Evolutionary conservation across 1,140 invertebrate species (phyloP).

Genomic region (Hetaerina americana): DNA sequence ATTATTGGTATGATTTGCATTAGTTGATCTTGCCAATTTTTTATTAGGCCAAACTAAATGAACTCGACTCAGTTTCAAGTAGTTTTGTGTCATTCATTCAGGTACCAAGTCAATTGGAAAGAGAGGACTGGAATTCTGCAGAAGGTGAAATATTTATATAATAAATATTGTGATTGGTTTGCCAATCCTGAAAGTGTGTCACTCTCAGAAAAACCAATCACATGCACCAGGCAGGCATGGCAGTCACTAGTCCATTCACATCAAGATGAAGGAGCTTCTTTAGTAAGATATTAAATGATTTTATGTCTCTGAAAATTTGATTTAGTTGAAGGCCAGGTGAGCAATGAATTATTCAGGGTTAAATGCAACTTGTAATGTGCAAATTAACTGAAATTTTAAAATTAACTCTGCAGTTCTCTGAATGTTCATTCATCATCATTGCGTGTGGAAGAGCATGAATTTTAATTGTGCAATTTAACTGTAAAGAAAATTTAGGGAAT

Average conservation of each 20-base stretch:
- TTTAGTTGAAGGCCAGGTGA: neutral
- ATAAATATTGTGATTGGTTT: slow-evolving; percentile 57
- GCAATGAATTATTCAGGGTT: too few relatives aligned
- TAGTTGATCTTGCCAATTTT: too few relatives aligned
- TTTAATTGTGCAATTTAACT: too few relatives aligned
- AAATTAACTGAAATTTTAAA: too few relatives aligned
- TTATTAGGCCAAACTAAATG: too few relatives aligned
- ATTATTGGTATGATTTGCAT: too few relatives aligned
- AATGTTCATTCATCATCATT: too few relatives aligned
- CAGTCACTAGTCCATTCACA: slow-evolving; percentile 43
- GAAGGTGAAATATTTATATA: slow-evolving; percentile 52
- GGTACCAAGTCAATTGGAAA: slow-evolving; percentile 51
- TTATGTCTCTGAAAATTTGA: neutral
- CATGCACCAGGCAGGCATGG: slow-evolving; percentile 61
- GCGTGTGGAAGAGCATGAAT: too few relatives aligned
- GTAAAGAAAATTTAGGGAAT: too few relatives aligned
- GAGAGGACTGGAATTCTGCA: slow-evolving; percentile 46
- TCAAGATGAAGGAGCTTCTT: slow-evolving; percentile 37
- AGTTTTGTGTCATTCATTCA: slow-evolving; percentile 18
- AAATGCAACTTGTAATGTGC: too few relatives aligned
- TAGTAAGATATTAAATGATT: slow-evolving; percentile 22
- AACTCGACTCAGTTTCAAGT: too few relatives aligned
- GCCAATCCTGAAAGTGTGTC: slow-evolving; percentile 23
- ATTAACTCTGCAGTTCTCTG: too few relatives aligned
- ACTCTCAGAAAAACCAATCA: slow-evolving; percentile 16